phyloP scores from a whole-genome alignment of 2,888 invertebrate species.

The Tortricodes alternella region DNA sequence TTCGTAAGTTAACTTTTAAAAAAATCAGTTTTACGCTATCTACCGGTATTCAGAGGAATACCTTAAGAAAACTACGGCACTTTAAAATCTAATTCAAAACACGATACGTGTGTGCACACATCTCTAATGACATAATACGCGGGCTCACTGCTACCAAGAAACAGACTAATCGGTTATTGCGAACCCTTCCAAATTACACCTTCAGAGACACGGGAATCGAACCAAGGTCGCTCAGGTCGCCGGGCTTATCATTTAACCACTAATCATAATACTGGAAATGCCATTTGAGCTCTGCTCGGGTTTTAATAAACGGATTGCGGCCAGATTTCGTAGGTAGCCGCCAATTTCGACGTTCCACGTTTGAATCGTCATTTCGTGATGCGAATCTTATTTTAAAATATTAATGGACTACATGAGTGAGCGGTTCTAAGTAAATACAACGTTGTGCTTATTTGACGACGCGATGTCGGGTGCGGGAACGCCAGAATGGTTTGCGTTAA shows the following conservation, averaged over 20 bases:
- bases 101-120: slow-evolving; percentile 43
- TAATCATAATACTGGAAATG: slow-evolving; percentile 78
- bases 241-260: slow-evolving; percentile 76
- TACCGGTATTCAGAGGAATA: too few species aligned
- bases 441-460: slow-evolving; percentile 12
- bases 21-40: too few species aligned
- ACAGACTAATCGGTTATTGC: slow-evolving; percentile 74
- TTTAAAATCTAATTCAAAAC: slow-evolving; percentile 34
- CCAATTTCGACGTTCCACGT: slow-evolving; percentile 63
- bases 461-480: neutral
- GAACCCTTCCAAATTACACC: slow-evolving; percentile 77
- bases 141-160: slow-evolving; percentile 76
- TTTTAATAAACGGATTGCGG: slow-evolving; percentile 70
- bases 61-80: neutral
- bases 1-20: too few species aligned
- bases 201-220: slow-evolving; percentile 78
- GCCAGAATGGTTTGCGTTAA: neutral
- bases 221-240: slow-evolving; percentile 78
- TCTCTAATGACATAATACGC: slow-evolving; percentile 74
- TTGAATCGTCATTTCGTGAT: slow-evolving; percentile 49
- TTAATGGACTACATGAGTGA: slow-evolving; percentile 28
- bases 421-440: slow-evolving; percentile 26
- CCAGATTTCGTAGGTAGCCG: slow-evolving; percentile 55
- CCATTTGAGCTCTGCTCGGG: slow-evolving; percentile 72
- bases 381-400: slow-evolving; percentile 45